Base-by-base conservation (phyloP, 1,140 invertebrate species). In the Brachionus paranguensis region DNA sequence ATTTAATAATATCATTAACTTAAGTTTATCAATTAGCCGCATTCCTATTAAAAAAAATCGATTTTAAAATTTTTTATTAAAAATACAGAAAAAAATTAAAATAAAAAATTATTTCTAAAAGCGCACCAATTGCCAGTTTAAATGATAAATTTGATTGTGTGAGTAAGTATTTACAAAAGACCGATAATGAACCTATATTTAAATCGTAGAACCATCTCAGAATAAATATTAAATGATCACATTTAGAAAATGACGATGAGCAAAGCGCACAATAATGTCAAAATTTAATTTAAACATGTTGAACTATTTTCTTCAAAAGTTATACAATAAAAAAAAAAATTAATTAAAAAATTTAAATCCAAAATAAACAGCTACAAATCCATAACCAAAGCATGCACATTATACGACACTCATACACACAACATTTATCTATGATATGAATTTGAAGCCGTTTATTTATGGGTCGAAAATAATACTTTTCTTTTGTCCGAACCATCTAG, bases 281-380 rank as follows among this genome's bases (percentile, higher is more conserved):
- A 60, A 60, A 60, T 60, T 55, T 60, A 20, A 47, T 41, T 50
- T 50, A 76, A 76, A 50, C 72, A 76, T 76, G 72, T 76, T 76
- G 72, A 76, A 76, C 72, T 50, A 76, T 76, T 76, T 76, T 76
- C 72, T 76, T 76, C 43, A 43, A 17, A 43, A 43, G 17, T 17
- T 17, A 74, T 43, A 45, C 20, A 74, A 74, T 17, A 74, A 17
- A 43, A 24, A 43, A 43, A 43, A 17, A 74, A 45, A 74, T 24
- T 68, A 24, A 68, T 24, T 3, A 43, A 43, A 45, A 72, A 72
- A 43, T 41, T 41, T 17, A 37, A 17, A 20, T 43, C n/a, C 14
- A 43, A 20, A 72, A 72, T 72, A 72, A 72, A 72, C 37, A 43
- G 37, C 68, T 43, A 72, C 68, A 72, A 72, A 72, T 41, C 3